phyloP scores from a whole-genome alignment of 2,888 invertebrate species.

The Crossocerus cetratus region DNA sequence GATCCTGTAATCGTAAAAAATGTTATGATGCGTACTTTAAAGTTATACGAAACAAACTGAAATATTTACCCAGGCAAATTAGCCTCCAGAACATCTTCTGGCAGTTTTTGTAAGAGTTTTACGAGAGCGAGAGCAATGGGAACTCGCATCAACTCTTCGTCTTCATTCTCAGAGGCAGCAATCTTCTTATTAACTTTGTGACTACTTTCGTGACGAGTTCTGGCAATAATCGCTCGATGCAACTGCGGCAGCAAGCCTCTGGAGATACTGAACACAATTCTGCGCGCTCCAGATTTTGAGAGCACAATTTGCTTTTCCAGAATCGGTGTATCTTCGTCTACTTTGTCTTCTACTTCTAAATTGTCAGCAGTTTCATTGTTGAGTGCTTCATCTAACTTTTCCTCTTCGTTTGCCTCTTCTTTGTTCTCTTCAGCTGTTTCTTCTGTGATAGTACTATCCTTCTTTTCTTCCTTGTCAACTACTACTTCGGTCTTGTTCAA shows the following conservation, averaged over 20 bases:
- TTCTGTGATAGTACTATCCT: conserved; percentile 67
- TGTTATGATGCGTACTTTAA: neutral
- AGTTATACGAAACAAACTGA: neutral
- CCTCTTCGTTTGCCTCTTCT: conserved; percentile 61
- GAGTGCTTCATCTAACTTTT: conserved; percentile 72
- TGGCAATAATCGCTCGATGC: conserved; percentile 84
- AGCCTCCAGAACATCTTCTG: conserved; percentile 84
- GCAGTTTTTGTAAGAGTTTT: conserved; percentile 92
- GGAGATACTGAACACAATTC: conserved; percentile 85
- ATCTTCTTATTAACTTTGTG: conserved; percentile 88
- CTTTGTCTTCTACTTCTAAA: conserved; percentile 64
- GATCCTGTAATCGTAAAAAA: conserved; percentile 78
- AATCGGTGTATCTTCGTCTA: conserved; percentile 55
- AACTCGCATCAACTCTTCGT: conserved; percentile 92
- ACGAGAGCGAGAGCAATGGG: conserved; percentile 96
- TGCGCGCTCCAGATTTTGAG: conserved; percentile 85
- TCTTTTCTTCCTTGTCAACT: conserved; percentile 59
- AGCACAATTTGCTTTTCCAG: conserved; percentile 79
- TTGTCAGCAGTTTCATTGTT: conserved; percentile 60
- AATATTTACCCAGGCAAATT: conserved; percentile 88
- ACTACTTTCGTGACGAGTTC: conserved; percentile 85
- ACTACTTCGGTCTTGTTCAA: conserved; percentile 68
- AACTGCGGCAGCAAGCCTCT: conserved; percentile 88
- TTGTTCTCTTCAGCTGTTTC: conserved; percentile 75
- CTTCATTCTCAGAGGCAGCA: conserved; percentile 86